Conservation (phyloP, 2,888 invertebrate genomes). For the Megastigmus dorsalis region DNA sequence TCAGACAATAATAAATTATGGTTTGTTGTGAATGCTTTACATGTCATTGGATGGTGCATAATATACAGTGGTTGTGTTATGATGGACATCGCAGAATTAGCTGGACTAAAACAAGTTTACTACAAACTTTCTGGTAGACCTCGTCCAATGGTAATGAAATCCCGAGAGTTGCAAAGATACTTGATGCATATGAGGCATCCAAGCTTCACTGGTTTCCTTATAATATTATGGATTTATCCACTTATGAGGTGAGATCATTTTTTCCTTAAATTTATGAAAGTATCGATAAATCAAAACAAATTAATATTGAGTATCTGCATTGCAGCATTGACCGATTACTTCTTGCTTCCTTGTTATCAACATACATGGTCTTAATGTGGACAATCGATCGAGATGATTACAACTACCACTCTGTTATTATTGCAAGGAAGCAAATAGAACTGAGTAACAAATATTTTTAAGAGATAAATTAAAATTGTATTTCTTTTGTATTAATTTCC, state of each 20-base stretch:
- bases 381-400: conserved; percentile 78
- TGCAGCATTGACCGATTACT: conserved; percentile 77
- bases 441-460: conserved; percentile 7
- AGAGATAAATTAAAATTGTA: background rate
- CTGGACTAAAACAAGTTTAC: conserved; percentile 80
- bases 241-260: conserved; percentile 76
- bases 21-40: conserved; percentile 76
- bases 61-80: conserved; percentile 79
- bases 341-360: conserved; percentile 76
- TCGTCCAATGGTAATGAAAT: conserved; percentile 77
- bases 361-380: conserved; percentile 80
- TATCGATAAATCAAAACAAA: no score
- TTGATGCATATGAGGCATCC: conserved; percentile 80
- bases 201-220: conserved; percentile 77
- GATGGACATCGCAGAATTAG: conserved; percentile 79
- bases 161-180: conserved; percentile 75
- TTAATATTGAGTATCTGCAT: conserved; percentile 52
- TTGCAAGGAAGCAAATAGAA: conserved; percentile 75
- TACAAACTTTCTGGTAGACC: conserved; percentile 76
- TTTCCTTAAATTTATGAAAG: background rate
- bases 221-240: conserved; percentile 79
- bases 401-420: conserved; percentile 76
- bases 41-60: conserved; percentile 77
- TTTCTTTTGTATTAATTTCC: background rate
- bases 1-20: conserved; percentile 73